These are phyloP conservation scores for Brenthis hecate DNA, from an alignment of 2,888 invertebrate species.

Conservation along the genomic window DNA sequence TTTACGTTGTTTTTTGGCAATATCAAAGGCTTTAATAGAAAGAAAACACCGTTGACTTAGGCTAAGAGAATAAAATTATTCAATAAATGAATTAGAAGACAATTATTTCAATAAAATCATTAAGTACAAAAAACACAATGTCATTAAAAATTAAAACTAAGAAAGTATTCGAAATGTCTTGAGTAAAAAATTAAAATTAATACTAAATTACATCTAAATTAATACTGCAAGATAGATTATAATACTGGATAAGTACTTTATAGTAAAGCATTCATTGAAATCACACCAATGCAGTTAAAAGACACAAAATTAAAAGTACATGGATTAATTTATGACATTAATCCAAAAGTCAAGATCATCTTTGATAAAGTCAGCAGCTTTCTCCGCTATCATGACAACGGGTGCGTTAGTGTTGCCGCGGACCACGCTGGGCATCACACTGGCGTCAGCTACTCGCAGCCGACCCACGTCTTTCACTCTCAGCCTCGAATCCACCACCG, in stretches of 20 bases:
- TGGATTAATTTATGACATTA: neutral
- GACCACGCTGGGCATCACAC: slow-evolving; percentile 61
- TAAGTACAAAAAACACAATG: no score
- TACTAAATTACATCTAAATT: no score
- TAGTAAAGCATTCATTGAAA: neutral
- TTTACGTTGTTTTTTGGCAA: no score
- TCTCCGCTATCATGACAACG: slow-evolving; percentile 70
- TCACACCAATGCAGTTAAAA: neutral
- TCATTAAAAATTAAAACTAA: no score
- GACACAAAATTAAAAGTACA: slow-evolving; percentile 4
- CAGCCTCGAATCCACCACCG: slow-evolving; percentile 57
- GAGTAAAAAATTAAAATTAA: no score
- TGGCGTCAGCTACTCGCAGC: slow-evolving; percentile 67
- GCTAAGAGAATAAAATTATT: no score
- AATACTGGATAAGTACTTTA: slow-evolving; percentile 9
- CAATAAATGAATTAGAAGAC: no score
- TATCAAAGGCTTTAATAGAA: no score
- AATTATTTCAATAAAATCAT: no score
- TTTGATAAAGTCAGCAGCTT: slow-evolving; percentile 64
- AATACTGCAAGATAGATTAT: slow-evolving; percentile 1
- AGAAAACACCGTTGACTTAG: no score
- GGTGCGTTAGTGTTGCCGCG: slow-evolving; percentile 72
- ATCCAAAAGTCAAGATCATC: slow-evolving; percentile 38
- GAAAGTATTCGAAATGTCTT: no score
- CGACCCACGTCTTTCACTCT: slow-evolving; percentile 53